A percentile compares a stretch with the other conserved stretches of the same genome.
phyloP scores from a whole-genome alignment of 2,113 vertebrate species.

The Periophthalmus modestus region DNA sequence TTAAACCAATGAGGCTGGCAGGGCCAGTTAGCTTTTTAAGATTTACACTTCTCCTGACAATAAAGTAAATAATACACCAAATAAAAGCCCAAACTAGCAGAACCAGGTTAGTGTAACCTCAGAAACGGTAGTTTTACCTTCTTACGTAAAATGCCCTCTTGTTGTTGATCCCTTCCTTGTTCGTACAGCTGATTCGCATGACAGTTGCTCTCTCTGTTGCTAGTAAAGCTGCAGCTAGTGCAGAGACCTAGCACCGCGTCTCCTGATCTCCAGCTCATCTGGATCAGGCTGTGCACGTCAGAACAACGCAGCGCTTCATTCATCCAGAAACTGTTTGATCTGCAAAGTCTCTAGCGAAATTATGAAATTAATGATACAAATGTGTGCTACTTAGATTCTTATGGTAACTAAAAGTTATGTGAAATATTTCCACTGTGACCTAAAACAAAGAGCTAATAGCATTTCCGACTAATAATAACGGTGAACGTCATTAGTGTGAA shows the following conservation, averaged over 20 bases:
- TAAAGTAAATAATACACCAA: not conserved
- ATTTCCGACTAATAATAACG: not conserved
- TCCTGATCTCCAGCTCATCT: not conserved
- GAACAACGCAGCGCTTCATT: not conserved
- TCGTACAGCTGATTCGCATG: conserved; percentile 75
- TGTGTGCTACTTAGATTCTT: not conserved
- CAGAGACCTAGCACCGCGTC: conserved; percentile 17
- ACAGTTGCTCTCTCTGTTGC: conserved; percentile 52
- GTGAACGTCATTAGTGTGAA: not conserved
- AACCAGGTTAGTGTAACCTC: too few species aligned
- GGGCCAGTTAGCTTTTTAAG: conserved; percentile 57
- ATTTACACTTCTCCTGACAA: not conserved
- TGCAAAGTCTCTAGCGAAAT: not conserved
- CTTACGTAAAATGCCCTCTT: conserved; percentile 26
- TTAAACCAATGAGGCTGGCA: conserved; percentile 28
- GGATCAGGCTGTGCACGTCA: not conserved
- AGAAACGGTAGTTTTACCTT: conserved; percentile 44
- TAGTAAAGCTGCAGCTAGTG: conserved; percentile 32
- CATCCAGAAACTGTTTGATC: conserved; percentile 46
- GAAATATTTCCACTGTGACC: not conserved
- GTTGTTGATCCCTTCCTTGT: conserved; percentile 67
- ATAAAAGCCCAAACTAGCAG: not conserved
- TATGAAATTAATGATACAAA: not conserved
- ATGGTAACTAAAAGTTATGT: not conserved
- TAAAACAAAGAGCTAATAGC: not conserved